Evolutionary conservation across 2,113 vertebrate species (phyloP), one percentile per base, ranked within the genome.

Genomic region (Notiomystis cincta): DNA sequence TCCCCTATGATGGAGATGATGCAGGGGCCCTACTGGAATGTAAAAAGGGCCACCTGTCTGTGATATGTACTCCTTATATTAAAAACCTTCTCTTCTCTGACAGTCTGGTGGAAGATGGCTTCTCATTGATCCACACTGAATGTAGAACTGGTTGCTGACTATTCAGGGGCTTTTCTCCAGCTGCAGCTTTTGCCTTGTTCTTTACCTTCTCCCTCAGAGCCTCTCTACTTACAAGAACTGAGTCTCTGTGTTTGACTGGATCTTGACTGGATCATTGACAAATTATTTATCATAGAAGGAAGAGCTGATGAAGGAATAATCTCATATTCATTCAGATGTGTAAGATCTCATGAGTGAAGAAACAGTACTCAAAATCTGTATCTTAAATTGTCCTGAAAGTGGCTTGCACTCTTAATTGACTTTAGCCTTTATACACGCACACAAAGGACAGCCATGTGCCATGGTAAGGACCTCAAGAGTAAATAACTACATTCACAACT

Each of bases 391-490:
- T 61, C 23, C 44, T 53, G 25, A 69, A 92, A 47, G 8, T 33
- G 16, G 17, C 10, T 90, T 1, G 2, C 15, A 38, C 72, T 53
- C 67, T 73, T 56, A 65, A 33, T 3, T 64, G 8, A 61, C 20
- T 88, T 83, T 19, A 83, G 31, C 19, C 31, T 65, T 85, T 50
- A 16, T 22, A 85, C 5, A 60, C 20, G 72, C 0, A 3, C 0
- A 5, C 28, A 51, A 28, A 72, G 75, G 40, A 82, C 4, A 73
- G n/a, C 67, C 16, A 67, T 9, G 15, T 0, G 0, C 18, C 30
- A 47, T 7, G 2, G 40, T 71, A 79, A 87, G 30, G 14, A 75
- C 31, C 20, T 82, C 47, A 57, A 9, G 8, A 64, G 14, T 53
- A 89, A 78, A 2, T 42, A 0, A 53, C 20, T 44, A 14, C 15